Base-by-base conservation (phyloP, 2,113 vertebrate species). In the Pleuronectes platessa region DNA sequence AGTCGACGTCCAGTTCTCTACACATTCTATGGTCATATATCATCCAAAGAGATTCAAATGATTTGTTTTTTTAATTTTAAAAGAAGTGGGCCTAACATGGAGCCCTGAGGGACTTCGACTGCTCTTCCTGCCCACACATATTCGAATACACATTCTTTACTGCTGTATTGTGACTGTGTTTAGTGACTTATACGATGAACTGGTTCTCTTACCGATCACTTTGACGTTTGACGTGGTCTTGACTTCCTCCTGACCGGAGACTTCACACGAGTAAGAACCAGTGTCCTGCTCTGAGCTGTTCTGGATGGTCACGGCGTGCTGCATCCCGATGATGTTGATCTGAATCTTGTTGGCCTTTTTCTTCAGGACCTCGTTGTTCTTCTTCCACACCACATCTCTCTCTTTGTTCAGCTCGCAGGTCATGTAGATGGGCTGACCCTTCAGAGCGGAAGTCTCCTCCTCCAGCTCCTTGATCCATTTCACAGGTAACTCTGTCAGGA, bases 361-460 rank as follows among this genome's bases (percentile, higher is more conserved):
- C 80, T 88, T 90, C 65, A 99, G 79, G 47, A 95, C 87, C 82
- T 95, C 92, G 1, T 96, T 97, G 31, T 98, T 92, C 90, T 94
- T 99, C 88, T 94, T 97, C 98, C 98, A 99, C 64, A 96, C 74
- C 20, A 97, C 97, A 1, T 94, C 95, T 37, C 95, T 95, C 71
- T 99, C 98, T 91, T 99, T 99, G 91, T 96, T 99, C 85, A 99
- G 81, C 88, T 99, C 98, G 78, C 97, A 98, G 15, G 94, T 96
- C 90, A 99, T 78, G 84, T 99, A 99, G 42, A 98, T 12, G 1
- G 97, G 95, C 79, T 99, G 98, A 15, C 94, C 94, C 92, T 97
- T 98, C 40, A 98, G 0, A 17, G 96, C 94, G 0, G 97, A 96
- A 5, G 94, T 93, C 74, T 99, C 98, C 68, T 96, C 95, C 17